phyloP scores from a whole-genome alignment of 2,797 vertebrate species.

The Chiroxiphia lanceolata region DNA sequence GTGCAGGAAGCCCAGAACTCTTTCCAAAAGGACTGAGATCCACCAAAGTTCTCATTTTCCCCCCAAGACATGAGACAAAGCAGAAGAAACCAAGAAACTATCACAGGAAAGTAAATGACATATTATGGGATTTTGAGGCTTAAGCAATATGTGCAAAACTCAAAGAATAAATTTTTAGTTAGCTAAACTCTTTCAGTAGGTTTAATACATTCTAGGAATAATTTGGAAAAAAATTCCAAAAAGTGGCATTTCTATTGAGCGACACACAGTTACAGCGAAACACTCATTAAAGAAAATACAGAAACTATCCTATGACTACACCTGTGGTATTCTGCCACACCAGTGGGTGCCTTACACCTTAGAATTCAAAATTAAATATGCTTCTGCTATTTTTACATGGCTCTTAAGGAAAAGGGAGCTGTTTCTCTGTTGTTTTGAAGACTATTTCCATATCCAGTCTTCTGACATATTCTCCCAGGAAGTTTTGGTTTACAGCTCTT shows the following conservation, averaged over 20 bases:
- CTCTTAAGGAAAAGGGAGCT: neutral
- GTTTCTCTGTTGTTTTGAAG: neutral
- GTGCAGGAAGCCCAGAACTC: neutral
- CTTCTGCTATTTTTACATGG: neutral
- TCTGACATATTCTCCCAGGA: neutral
- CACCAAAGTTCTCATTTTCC: neutral
- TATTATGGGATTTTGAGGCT: neutral
- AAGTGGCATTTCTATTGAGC: neutral
- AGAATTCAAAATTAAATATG: neutral
- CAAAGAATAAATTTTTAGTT: neutral
- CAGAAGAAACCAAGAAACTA: neutral
- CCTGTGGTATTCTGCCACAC: neutral
- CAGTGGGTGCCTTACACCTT: neutral
- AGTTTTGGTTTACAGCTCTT: slow-evolving; percentile 27
- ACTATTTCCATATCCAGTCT: neutral
- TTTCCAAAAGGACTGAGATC: neutral
- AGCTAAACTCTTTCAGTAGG: neutral
- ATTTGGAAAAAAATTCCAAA: neutral
- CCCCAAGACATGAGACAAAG: neutral
- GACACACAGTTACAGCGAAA: neutral
- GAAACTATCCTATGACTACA: neutral
- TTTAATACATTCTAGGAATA: neutral
- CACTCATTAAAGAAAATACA: neutral
- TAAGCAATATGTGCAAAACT: neutral
- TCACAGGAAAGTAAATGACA: neutral